These are phyloP conservation scores for Caenorhabditis macrosperma DNA, from an alignment of 2,888 invertebrate genomes.

Conservation along the genomic window DNA sequence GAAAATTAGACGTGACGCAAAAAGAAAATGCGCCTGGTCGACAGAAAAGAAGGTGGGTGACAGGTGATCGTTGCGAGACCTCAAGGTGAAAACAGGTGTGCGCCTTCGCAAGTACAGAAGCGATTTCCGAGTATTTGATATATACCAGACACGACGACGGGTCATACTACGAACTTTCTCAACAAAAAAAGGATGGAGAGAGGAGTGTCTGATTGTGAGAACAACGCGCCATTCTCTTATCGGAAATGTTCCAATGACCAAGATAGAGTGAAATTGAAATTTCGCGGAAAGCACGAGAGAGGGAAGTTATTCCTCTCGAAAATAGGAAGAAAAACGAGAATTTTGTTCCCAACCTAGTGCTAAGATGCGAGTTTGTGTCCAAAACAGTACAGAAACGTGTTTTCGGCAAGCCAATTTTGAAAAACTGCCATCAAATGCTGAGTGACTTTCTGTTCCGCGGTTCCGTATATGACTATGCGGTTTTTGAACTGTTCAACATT, in stretches of 20 bases:
- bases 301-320: neutral
- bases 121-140: neutral
- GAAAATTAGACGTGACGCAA: neutral
- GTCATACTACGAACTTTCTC: too few species aligned
- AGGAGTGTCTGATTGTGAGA: too few species aligned
- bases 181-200: too few species aligned
- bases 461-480: neutral
- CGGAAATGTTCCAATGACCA: neutral
- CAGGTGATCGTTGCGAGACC: neutral
- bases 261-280: neutral
- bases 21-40: too few species aligned
- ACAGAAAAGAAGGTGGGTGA: too few species aligned
- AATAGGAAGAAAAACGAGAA: neutral
- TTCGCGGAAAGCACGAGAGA: too few species aligned
- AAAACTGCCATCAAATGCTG: neutral
- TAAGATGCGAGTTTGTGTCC: neutral
- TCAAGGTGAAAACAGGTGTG: neutral
- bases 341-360: neutral
- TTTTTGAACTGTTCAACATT: neutral
- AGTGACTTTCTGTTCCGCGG: neutral
- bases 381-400: conserved; percentile 38
- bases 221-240: conserved; percentile 9
- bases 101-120: too few species aligned
- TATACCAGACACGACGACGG: too few species aligned
- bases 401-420: neutral